Conservation (phyloP, 2,113 vertebrate genomes). For the Rhinoderma darwinii region DNA sequence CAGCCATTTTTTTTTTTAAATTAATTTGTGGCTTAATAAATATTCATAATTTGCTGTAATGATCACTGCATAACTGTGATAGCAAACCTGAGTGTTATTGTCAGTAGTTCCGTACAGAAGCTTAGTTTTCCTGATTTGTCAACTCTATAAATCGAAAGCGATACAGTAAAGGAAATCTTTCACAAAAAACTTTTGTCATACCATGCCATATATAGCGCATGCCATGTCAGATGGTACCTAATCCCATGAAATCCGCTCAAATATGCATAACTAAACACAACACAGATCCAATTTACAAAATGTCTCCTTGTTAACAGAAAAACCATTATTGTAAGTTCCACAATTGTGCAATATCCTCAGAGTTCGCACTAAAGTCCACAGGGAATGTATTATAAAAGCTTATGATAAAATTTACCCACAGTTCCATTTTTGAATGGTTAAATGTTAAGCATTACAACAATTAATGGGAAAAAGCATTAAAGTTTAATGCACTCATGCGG, state of each 20-base stretch:
- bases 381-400: conserved; percentile 28
- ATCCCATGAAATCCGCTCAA: background rate
- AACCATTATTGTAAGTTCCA: conserved; percentile 10
- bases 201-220: background rate
- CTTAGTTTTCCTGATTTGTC: background rate
- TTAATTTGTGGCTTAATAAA: too few relatives aligned
- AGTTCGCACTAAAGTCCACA: background rate
- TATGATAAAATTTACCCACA: conserved; percentile 15
- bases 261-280: conserved; percentile 21
- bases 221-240: background rate
- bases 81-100: too few relatives aligned
- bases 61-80: too few relatives aligned
- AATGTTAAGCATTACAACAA: conserved; percentile 70
- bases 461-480: conserved; percentile 70
- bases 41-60: too few relatives aligned
- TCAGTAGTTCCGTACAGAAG: background rate
- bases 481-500: conserved; percentile 69
- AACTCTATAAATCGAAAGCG: background rate
- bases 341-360: background rate
- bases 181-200: conserved; percentile 1
- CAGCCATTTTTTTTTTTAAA: too few relatives aligned
- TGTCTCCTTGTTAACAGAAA: conserved; percentile 18
- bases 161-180: background rate
- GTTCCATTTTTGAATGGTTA: conserved; percentile 64
- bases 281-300: conserved; percentile 18